Conservation (phyloP, 2,888 invertebrate species). For the Eumerus sabulonum region DNA sequence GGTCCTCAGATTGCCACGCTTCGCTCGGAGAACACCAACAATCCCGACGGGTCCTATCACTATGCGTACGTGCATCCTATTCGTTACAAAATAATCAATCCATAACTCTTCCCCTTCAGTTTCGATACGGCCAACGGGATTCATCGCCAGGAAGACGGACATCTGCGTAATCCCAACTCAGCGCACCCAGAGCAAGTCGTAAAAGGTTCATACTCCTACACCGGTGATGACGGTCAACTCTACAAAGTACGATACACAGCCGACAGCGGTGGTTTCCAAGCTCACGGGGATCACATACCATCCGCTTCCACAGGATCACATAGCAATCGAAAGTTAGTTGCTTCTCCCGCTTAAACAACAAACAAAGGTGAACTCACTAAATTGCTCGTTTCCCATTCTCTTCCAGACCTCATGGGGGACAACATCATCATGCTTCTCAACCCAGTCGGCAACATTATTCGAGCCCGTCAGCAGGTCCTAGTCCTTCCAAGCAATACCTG, state of each 20-base stretch:
- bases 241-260: constrained; percentile 85
- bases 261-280: constrained; percentile 88
- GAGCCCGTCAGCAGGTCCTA: constrained; percentile 18
- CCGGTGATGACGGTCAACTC: constrained; percentile 82
- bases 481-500: constrained; percentile 51
- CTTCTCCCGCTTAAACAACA: not conserved
- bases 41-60: constrained; percentile 83
- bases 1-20: constrained; percentile 81
- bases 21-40: constrained; percentile 82
- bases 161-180: constrained; percentile 81
- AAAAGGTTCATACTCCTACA: constrained; percentile 83
- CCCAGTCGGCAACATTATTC: constrained; percentile 56
- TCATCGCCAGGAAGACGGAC: constrained; percentile 81
- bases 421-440: constrained; percentile 56
- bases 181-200: constrained; percentile 83
- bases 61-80: constrained; percentile 80
- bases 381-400: constrained; percentile 27
- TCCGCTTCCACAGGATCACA: constrained; percentile 87
- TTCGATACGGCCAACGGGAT: constrained; percentile 85
- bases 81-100: not conserved
- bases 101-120: constrained; percentile 70
- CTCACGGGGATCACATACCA: constrained; percentile 88
- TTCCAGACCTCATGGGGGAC: constrained; percentile 46
- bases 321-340: constrained; percentile 68
- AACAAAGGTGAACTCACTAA: constrained; percentile 56